These are phyloP conservation scores for Dolichotis patagonum DNA, from an alignment of 2,113 vertebrate species.

Conservation along the genomic window DNA sequence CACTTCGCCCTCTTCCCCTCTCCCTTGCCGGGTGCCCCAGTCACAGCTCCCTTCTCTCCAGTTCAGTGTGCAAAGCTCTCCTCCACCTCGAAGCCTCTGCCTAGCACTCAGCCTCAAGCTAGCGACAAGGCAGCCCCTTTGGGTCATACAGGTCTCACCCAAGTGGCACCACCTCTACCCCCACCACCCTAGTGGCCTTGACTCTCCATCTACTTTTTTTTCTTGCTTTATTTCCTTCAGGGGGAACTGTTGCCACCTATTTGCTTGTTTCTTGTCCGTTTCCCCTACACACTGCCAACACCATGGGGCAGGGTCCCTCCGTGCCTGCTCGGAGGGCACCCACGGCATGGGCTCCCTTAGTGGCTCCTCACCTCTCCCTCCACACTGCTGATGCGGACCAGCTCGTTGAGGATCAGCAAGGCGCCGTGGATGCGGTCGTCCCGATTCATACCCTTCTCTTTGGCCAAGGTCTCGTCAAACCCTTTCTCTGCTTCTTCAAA, in stretches of 20 bases:
- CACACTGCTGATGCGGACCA: constrained; percentile 99
- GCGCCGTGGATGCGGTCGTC: constrained; percentile 97
- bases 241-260: background rate
- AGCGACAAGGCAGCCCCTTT: background rate
- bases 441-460: constrained; percentile 99
- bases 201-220: background rate
- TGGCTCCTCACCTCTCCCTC: constrained; percentile 95
- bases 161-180: background rate
- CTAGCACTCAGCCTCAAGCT: background rate
- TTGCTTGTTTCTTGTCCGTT: background rate
- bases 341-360: fast-evolving
- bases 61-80: background rate
- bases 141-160: fast-evolving
- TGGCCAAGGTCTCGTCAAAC: constrained; percentile 97
- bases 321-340: background rate
- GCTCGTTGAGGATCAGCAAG: constrained; percentile 97
- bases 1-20: background rate
- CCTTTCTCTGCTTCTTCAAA: constrained; percentile 98
- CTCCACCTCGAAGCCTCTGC: background rate
- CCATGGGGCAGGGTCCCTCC: background rate
- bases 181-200: too few relatives aligned
- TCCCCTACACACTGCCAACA: background rate
- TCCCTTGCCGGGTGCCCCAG: background rate
- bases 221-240: background rate
- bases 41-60: background rate